These are phyloP conservation scores for Epizoanthus rinbou DNA, from an alignment of 92 coral and sea anemone species.

Conservation along the genomic window DNA sequence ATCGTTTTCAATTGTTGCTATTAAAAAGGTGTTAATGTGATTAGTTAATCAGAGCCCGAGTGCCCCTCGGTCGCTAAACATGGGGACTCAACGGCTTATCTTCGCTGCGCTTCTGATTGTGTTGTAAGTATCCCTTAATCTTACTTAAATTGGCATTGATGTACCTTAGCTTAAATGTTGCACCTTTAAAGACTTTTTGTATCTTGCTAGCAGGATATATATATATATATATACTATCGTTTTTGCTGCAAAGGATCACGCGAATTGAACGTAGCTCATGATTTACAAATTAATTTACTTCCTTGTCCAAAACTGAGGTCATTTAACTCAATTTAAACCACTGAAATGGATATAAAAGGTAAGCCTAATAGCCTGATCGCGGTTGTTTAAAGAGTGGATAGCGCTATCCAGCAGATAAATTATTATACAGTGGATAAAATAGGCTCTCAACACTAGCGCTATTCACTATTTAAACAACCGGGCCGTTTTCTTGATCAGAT, in stretches of 20 bases:
- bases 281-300: neutral
- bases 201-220: neutral
- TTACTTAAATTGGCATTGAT: neutral
- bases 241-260: slow-evolving; percentile 10
- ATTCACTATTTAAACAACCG: no score
- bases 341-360: neutral
- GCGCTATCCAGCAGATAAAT: no score
- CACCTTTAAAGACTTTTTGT: neutral
- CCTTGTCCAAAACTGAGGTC: no score
- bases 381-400: no score
- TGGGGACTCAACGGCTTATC: slow-evolving; percentile 40
- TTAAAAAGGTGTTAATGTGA: slow-evolving; percentile 34
- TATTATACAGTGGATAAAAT: no score
- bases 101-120: slow-evolving; percentile 21
- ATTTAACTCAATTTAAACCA: no score
- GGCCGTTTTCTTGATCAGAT: no score
- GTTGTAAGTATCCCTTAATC: slow-evolving; percentile 24
- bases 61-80: slow-evolving; percentile 44
- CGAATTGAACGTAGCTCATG: neutral
- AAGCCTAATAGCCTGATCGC: no score
- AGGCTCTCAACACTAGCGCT: no score
- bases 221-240: neutral
- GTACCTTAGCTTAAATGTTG: neutral
- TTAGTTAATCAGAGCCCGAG: slow-evolving; percentile 34
- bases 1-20: slow-evolving; percentile 27